These are phyloP conservation scores for Drosophila ustulata DNA, from an alignment of 2,888 invertebrate species.

Conservation along the genomic window DNA sequence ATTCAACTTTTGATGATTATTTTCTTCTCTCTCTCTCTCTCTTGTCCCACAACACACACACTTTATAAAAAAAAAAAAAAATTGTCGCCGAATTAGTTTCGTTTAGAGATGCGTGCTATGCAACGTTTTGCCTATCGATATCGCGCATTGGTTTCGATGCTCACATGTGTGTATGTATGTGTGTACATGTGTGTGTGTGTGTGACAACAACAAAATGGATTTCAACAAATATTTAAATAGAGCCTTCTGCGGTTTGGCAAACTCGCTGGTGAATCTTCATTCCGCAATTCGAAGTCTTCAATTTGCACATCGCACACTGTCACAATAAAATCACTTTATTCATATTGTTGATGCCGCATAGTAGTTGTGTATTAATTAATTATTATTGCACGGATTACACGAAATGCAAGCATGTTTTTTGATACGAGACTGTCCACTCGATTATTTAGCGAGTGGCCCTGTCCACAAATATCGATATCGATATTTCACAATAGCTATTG, in stretches of 20 bases:
- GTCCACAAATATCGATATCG: constrained; percentile 21
- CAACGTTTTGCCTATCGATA: constrained; percentile 54
- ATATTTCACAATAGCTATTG: no score
- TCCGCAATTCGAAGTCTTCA: not conserved
- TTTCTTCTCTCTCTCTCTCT: constrained; percentile 25
- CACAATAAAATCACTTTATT: not conserved
- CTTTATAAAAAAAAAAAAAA: constrained; percentile 56
- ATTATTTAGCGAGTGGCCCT: not conserved
- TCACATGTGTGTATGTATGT: not conserved
- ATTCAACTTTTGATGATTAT: constrained; percentile 36
- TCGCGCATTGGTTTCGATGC: constrained; percentile 39
- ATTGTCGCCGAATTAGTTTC: constrained; percentile 65
- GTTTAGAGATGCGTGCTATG: constrained; percentile 61
- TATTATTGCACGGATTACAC: constrained; percentile 20
- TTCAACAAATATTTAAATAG: constrained; percentile 34
- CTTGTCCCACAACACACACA: not conserved
- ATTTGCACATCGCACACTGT: not conserved
- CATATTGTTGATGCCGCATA: constrained; percentile 3
- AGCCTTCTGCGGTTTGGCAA: constrained; percentile 5
- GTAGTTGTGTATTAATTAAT: constrained; percentile 18
- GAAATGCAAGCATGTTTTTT: constrained; percentile 43
- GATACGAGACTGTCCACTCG: constrained; percentile 37
- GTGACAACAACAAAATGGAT: constrained; percentile 13
- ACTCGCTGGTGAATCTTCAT: constrained; percentile 4
- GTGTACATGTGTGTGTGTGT: constrained; percentile 1